Conservation (phyloP, 2,113 vertebrate species). For the Phaethornis superciliosus region DNA sequence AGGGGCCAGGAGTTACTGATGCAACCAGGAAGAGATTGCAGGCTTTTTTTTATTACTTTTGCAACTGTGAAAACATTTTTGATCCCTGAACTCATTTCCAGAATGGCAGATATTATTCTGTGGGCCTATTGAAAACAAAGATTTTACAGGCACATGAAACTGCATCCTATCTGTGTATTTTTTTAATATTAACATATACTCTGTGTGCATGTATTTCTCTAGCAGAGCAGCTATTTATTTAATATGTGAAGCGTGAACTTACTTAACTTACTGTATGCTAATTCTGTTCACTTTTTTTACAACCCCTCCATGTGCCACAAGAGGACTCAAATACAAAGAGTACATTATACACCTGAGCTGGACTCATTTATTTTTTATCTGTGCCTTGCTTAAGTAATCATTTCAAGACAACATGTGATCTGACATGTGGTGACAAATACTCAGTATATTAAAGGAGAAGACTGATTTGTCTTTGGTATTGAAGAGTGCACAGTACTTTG, state of each 20-base stretch:
- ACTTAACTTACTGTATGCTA: background rate
- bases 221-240: background rate
- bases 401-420: background rate
- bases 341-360: background rate
- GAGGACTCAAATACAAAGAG: background rate
- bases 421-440: background rate
- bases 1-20: background rate
- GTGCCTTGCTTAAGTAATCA: background rate
- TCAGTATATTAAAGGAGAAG: background rate
- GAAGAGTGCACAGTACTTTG: background rate
- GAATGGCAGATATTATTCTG: background rate
- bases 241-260: background rate
- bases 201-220: slow-evolving; percentile 1
- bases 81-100: slow-evolving; percentile 54
- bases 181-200: background rate
- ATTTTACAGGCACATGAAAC: background rate
- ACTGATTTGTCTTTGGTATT: background rate
- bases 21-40: background rate
- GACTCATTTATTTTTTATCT: background rate
- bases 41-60: slow-evolving; percentile 31
- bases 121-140: background rate
- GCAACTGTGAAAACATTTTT: slow-evolving; percentile 72
- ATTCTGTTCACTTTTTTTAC: background rate
- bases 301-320: background rate
- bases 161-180: slow-evolving; percentile 24